These are phyloP conservation scores for Anaspis maculata DNA, from an alignment of 2,888 invertebrate genomes.

Conservation along the genomic window DNA sequence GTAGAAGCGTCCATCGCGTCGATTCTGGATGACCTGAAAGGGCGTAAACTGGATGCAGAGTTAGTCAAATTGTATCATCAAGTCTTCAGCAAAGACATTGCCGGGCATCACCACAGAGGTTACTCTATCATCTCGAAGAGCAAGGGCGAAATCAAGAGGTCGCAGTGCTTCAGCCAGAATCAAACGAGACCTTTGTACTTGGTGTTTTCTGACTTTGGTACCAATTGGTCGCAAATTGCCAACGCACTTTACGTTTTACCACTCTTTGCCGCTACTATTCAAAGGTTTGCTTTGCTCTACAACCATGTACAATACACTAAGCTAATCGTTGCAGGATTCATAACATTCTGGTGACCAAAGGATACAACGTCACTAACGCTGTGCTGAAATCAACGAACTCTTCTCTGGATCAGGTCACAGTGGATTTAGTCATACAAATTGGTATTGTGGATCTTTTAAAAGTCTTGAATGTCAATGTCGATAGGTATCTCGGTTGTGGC, in stretches of 20 bases:
- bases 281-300: too few species aligned
- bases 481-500: slow-evolving; percentile 55
- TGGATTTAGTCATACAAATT: slow-evolving; percentile 49
- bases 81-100: slow-evolving; percentile 21
- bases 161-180: background rate
- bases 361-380: too few species aligned
- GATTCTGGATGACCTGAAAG: slow-evolving; percentile 56
- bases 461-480: slow-evolving; percentile 36
- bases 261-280: background rate
- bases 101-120: background rate
- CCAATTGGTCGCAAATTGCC: background rate
- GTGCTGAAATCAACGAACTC: too few species aligned
- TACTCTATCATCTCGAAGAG: slow-evolving; percentile 33
- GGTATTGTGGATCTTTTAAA: slow-evolving; percentile 43
- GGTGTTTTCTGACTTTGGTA: background rate
- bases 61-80: slow-evolving; percentile 29
- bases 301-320: too few species aligned
- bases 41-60: slow-evolving; percentile 34
- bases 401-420: slow-evolving; percentile 14
- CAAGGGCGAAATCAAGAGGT: slow-evolving; percentile 26
- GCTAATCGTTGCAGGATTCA: too few species aligned
- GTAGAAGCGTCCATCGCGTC: slow-evolving; percentile 65
- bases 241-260: background rate
- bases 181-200: background rate
- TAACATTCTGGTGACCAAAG: too few species aligned